Base-by-base conservation (phyloP, 2,113 vertebrate genomes). In the Saccopteryx bilineata region DNA sequence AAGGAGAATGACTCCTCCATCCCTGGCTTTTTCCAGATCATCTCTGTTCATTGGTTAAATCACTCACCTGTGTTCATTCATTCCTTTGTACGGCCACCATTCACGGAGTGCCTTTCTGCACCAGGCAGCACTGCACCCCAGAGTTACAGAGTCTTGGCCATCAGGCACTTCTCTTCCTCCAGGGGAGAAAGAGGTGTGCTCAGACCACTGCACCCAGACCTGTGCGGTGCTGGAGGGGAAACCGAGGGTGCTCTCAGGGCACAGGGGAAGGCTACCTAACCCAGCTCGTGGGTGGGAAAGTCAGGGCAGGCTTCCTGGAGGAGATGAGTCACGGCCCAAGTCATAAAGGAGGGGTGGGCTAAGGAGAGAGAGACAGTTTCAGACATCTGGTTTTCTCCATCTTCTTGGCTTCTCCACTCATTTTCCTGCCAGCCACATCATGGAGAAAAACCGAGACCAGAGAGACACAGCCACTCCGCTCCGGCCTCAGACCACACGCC, bases 291-390 rank as follows among this genome's bases (percentile, higher is more conserved):
- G 56, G 18, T 17, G 18, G 50, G 33, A 61, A 78, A 52, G 15
- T 58, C 50, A 52, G 33, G 63, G 80, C 58, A 78, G 79, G 19
- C 33, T 95, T 96, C 68, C 72, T 93, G 71, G 79, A 94, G 58
- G 71, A 87, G 71, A 54, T 89, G 86, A 88, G 33, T 96, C 81
- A 46, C 28, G 48, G 86, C 9, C 23, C 68, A 65, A 81, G 56
- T 91, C 54, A 66, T 63, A 63, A 85, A 52, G 86, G 50, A 54
- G 7, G 28, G 13, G 2, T 66, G n/a, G 54, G 52, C 65, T 9
- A 28, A 65, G 28, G 46, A 26, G 31, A 58, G 52, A 83, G 52
- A 18, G 90, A 7, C 28, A 58, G 1, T 74, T 84, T 92, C 19
- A 26, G 66, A 69, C 31, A 81, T 72, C n/a, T 90, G 81, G 18